Evolutionary conservation across 2,113 vertebrate genomes (phyloP), one percentile per base, ranked within the genome.

Genomic region (Nerophis lumbriciformis): DNA sequence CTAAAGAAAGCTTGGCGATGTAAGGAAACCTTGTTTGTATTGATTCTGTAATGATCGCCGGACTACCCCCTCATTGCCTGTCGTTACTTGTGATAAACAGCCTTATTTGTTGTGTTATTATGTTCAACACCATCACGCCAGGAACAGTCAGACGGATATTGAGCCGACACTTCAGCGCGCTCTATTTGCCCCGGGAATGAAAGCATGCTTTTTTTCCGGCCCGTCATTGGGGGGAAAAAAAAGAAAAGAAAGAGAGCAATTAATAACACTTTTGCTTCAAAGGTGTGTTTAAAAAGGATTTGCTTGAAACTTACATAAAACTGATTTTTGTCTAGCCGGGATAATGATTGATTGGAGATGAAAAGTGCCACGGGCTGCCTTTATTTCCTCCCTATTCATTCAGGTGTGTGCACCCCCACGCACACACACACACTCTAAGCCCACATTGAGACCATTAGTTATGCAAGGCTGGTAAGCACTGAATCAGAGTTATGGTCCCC

Each of bases 401-500:
- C 83, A 66, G 83, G 66, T 85, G 78, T 82, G 85, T 88, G 83
- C 85, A 85, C 79, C 72, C 82, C 89, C 42, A 4, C 42, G 1
- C 42, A 4, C 80, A 78, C 75, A 84, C 85, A 80, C 73, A 83
- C 89, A 45, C 15, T 39, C 10, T 19, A 16, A 19, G n/a, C 81
- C 77, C 72, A 76, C 42, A 54, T 80, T 87, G 89, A 89, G 89
- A 90, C 89, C 92, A 94, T 96, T 93, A 86, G 87, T 93, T 94
- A 92, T 94, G 91, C 92, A 91, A 91, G 88, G 90, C 90, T 91
- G 78, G 89, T 89, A 89, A 93, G 89, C 92, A 78, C 84, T 71
- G 87, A 91, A 89, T 91, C 93, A 90, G 92, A 93, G 89, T 90
- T 90, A 88, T 92, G 77, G 77, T 86, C 95, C 90, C 94, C 1